Evolutionary conservation across 2,113 vertebrate genomes (phyloP), one percentile per base, ranked within the genome.

Genomic region (Rhynchomys soricoides): DNA sequence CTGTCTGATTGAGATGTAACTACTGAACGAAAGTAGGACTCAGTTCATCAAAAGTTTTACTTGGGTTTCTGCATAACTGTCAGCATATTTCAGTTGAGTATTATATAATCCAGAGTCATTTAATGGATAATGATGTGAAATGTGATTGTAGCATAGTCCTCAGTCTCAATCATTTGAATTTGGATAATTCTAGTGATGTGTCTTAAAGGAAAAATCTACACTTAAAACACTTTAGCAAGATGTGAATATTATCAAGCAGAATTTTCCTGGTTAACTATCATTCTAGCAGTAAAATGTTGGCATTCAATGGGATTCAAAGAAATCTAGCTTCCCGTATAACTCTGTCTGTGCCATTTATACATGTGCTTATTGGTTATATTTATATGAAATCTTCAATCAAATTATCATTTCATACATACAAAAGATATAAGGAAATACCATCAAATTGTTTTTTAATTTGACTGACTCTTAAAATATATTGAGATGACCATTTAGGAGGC

Each of bases 21-120:
- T 96, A 94, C 83, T 90, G 95, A 97, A 89, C 90, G 91, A 96
- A 97, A 97, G 94, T 96, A 95, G 64, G 45, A 77, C 94, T 43
- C 10, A 21, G 97, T 97, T 97, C 96, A 97, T 97, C 97, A 97
- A 98, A 98, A 98, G 98, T 97, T 98, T 97, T 92, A 91, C 97
- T 94, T 93, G 86, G 91, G 45, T 87, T 97, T 97, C 86, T 96
- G 96, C 96, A 95, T 95, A 97, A 93, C 83, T 97, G 95, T 97
- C 96, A 91, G 94, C 96, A 97, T 95, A 96, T 96, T 97, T 97
- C 94, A 96, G 45, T 64, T 43, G 74, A 96, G 70, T 88, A 83
- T 97, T 97, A 97, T 86, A 97, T 96, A 97, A 97, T 94, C 93
- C 94, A 95, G 94, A 96, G 74, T 91, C 92, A 91, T 95, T 97